phyloP scores from a whole-genome alignment of 2,797 vertebrate genomes.

The Amblyopsis hoosieri region DNA sequence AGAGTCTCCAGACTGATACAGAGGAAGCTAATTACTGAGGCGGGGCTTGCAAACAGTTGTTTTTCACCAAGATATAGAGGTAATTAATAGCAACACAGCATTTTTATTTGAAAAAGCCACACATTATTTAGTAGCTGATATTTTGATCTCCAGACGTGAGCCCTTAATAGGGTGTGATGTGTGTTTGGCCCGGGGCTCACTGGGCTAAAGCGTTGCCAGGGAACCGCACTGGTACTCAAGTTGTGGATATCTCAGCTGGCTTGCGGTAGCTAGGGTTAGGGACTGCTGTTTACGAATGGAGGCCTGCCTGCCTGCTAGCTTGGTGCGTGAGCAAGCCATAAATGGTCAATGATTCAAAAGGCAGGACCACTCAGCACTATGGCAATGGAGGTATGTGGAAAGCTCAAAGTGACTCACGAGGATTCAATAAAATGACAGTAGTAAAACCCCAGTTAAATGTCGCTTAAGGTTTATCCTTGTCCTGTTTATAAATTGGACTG shows the following conservation, averaged over 20 bases:
- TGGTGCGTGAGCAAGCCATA: slow-evolving; percentile 58
- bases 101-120: slow-evolving; percentile 5
- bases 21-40: no score
- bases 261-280: slow-evolving; percentile 52
- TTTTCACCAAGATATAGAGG: no score
- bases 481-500: slow-evolving; percentile 20
- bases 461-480: slow-evolving; percentile 33
- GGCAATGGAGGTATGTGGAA: slow-evolving; percentile 56
- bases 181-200: slow-evolving; percentile 62
- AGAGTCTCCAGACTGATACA: no score
- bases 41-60: no score
- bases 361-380: slow-evolving; percentile 51
- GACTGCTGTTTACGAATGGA: slow-evolving; percentile 64
- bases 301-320: slow-evolving; percentile 21
- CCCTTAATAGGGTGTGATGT: slow-evolving; percentile 75
- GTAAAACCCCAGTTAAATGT: slow-evolving; percentile 53
- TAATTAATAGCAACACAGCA: not conserved
- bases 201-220: slow-evolving; percentile 70
- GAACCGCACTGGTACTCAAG: slow-evolving; percentile 58
- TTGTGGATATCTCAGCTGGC: slow-evolving; percentile 60
- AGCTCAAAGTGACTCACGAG: slow-evolving; percentile 32
- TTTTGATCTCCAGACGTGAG: slow-evolving; percentile 61
- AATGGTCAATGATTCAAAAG: slow-evolving; percentile 72
- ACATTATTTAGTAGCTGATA: not conserved
- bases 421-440: slow-evolving; percentile 51